Conservation (phyloP, 2,888 invertebrate genomes). For the Hypena proboscidalis region DNA sequence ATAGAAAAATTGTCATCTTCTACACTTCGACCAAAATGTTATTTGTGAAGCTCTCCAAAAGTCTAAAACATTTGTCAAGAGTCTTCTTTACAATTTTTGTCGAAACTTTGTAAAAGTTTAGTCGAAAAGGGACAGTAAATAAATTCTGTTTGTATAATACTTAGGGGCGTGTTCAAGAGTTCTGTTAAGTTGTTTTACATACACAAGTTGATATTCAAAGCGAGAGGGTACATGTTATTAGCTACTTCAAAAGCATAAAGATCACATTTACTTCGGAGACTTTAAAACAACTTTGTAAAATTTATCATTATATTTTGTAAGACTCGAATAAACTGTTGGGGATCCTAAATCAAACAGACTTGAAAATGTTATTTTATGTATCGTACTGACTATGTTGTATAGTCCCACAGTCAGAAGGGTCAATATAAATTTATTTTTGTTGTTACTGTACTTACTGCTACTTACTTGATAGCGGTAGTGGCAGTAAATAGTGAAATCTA, state of each 20-base stretch:
- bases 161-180: slow-evolving; percentile 46
- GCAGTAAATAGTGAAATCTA: no score
- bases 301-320: slow-evolving; percentile 24
- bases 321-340: slow-evolving; percentile 17
- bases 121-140: slow-evolving; percentile 52
- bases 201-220: slow-evolving; percentile 40
- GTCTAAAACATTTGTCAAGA: slow-evolving; percentile 42
- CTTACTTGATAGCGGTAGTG: no score
- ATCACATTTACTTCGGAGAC: slow-evolving; percentile 28
- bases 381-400: no score
- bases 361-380: no score
- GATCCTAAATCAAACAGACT: no score
- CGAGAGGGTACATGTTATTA: slow-evolving; percentile 33
- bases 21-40: slow-evolving; percentile 39
- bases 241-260: slow-evolving; percentile 38
- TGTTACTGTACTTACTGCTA: no score
- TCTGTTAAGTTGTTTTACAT: slow-evolving; percentile 45
- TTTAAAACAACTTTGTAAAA: slow-evolving; percentile 35
- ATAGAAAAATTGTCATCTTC: slow-evolving; percentile 32
- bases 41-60: slow-evolving; percentile 52
- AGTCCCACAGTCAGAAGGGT: no score
- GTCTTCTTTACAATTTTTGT: slow-evolving; percentile 45
- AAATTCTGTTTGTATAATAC: slow-evolving; percentile 54
- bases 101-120: slow-evolving; percentile 44
- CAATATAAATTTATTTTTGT: no score